Conservation (phyloP, 2,113 vertebrate species). For the Neogale vison region DNA sequence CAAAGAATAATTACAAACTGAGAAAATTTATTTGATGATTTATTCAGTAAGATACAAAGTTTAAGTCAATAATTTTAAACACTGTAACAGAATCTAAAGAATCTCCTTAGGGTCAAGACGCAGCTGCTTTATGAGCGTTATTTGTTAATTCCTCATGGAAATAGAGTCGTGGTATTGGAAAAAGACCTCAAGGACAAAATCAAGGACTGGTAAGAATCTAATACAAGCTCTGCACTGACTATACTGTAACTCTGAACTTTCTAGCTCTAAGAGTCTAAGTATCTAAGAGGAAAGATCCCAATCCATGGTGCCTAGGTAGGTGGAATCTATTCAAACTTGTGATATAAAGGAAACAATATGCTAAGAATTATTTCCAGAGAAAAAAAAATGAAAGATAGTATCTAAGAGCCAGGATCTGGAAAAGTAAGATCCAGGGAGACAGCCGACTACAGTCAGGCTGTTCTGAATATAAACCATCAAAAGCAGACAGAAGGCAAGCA, state of each 20-base stretch:
- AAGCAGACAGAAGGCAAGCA: background rate
- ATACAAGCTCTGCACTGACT: background rate
- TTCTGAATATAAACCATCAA: background rate
- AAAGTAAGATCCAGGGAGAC: background rate
- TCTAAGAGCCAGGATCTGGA: background rate
- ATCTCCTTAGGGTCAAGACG: background rate
- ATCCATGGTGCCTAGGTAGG: background rate
- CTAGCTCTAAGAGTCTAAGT: background rate
- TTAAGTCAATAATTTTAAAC: background rate
- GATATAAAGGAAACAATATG: background rate
- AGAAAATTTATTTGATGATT: slow-evolving; percentile 5
- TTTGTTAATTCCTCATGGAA: background rate
- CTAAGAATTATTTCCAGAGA: background rate
- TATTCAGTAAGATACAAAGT: background rate
- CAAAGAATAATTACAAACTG: background rate
- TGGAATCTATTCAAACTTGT: background rate
- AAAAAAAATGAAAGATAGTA: background rate
- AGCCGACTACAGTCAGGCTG: background rate
- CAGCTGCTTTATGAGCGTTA: background rate
- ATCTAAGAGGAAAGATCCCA: background rate
- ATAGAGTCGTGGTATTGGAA: background rate
- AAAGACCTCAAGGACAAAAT: background rate
- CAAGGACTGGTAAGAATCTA: background rate
- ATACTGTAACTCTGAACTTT: background rate
- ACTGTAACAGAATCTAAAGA: background rate